Conservation (phyloP, 2,797 vertebrate species). For the Monodelphis domestica region DNA sequence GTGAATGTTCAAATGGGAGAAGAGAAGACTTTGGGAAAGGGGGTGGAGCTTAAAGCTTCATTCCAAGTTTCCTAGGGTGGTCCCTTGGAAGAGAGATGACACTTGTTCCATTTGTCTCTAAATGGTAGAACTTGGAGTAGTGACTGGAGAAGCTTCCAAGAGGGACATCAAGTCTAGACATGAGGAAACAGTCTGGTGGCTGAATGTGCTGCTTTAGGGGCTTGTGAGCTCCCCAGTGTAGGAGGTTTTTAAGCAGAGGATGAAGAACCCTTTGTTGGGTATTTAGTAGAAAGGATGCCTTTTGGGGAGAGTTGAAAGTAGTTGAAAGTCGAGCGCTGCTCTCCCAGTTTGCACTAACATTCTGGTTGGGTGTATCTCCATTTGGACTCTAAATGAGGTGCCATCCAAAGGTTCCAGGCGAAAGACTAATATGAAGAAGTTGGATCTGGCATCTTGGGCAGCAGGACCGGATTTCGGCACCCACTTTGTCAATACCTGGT, state of each 20-base stretch:
- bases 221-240: background rate
- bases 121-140: background rate
- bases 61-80: background rate
- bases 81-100: background rate
- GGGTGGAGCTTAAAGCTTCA: background rate
- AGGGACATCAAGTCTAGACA: background rate
- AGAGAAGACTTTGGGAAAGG: background rate
- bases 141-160: background rate
- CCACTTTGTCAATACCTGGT: background rate
- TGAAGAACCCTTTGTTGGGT: background rate
- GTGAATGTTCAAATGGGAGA: background rate
- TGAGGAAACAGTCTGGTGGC: background rate
- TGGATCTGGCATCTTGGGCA: background rate
- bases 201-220: background rate
- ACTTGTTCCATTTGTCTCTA: background rate
- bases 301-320: background rate
- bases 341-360: too few relatives aligned
- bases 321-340: too few relatives aligned
- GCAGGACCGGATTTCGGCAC: background rate
- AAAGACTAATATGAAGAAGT: background rate
- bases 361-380: background rate
- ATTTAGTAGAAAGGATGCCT: background rate
- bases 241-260: background rate
- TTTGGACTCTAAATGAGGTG: background rate
- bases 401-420: background rate